Evolutionary conservation across 2,888 invertebrate genomes (phyloP).

Genomic region (Dasypolia templi): DNA sequence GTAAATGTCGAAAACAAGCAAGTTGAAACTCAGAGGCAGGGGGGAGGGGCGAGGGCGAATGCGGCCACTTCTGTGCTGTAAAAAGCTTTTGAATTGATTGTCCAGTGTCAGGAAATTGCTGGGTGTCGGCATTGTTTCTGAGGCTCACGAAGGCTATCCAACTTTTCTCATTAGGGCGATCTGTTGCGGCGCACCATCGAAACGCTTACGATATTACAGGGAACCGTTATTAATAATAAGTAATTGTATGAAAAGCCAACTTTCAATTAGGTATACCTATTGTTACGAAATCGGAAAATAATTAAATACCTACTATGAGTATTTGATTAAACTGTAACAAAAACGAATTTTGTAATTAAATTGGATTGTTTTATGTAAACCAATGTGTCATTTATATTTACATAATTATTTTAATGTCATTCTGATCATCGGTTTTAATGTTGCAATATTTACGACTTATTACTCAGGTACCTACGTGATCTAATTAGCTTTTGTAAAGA

Average conservation of each 20-base stretch:
- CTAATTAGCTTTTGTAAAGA: conserved; percentile 38
- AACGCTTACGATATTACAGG: conserved; percentile 77
- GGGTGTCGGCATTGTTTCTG: conserved; percentile 85
- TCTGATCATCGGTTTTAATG: conserved; percentile 10
- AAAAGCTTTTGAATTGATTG: conserved; percentile 88
- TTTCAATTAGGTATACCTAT: conserved; percentile 66
- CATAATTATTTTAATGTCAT: conserved; percentile 44
- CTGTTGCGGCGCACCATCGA: conserved; percentile 81
- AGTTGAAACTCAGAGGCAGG: conserved; percentile 75
- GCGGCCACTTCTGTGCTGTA: conserved; percentile 69
- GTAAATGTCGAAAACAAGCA: conserved; percentile 77
- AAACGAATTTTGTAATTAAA: conserved; percentile 30
- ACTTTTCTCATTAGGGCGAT: conserved; percentile 89
- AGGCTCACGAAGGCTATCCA: conserved; percentile 82
- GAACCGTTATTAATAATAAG: conserved; percentile 74
- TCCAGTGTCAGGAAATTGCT: conserved; percentile 86
- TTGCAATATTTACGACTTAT: neutral
- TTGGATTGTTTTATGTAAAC: conserved; percentile 12
- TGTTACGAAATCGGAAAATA: conserved; percentile 51
- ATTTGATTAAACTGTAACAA: conserved; percentile 43
- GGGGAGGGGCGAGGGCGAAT: conserved; percentile 32
- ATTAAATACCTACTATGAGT: no score
- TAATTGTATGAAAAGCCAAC: conserved; percentile 66
- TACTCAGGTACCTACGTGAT: no score
- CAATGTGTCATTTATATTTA: conserved; percentile 27